Conservation (phyloP, 2,888 invertebrate genomes). For the Mimumesa dahlbomi region DNA sequence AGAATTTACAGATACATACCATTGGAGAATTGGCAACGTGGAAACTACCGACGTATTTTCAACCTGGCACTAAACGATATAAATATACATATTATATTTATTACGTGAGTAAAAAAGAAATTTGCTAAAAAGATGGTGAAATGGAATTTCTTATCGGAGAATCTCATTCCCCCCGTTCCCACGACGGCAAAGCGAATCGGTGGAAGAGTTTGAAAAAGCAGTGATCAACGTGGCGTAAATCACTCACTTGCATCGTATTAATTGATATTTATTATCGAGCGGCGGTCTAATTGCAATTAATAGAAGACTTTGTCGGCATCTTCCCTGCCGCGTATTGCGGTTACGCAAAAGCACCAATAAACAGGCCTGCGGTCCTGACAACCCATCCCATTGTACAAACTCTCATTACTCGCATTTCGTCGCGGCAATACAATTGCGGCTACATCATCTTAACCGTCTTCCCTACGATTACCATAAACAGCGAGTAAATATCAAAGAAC, state of each 20-base stretch:
- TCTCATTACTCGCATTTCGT: constrained; percentile 65
- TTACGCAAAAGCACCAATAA: constrained; percentile 73
- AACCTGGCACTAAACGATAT: too few relatives aligned
- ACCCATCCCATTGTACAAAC: constrained; percentile 24
- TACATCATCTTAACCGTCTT: not conserved
- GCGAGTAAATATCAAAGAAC: not conserved
- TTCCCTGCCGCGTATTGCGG: constrained; percentile 70
- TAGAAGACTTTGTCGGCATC: constrained; percentile 77
- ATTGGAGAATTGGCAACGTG: constrained; percentile 5
- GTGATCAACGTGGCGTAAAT: constrained; percentile 62
- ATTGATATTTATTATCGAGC: constrained; percentile 78
- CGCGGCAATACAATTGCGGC: constrained; percentile 55
- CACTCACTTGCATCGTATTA: constrained; percentile 69
- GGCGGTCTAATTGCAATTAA: constrained; percentile 77
- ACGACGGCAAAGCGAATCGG: constrained; percentile 16
- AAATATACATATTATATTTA: too few relatives aligned
- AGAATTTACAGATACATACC: not conserved
- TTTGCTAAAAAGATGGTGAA: too few relatives aligned
- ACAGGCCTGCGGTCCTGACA: constrained; percentile 65
- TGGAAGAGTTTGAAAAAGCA: constrained; percentile 14
- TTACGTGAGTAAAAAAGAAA: too few relatives aligned
- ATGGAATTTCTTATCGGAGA: constrained; percentile 26
- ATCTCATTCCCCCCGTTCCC: constrained; percentile 32
- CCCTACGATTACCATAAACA: not conserved
- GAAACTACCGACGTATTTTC: not conserved